Base-by-base conservation (phyloP, 2,113 vertebrate species). In the Propithecus coquereli region DNA sequence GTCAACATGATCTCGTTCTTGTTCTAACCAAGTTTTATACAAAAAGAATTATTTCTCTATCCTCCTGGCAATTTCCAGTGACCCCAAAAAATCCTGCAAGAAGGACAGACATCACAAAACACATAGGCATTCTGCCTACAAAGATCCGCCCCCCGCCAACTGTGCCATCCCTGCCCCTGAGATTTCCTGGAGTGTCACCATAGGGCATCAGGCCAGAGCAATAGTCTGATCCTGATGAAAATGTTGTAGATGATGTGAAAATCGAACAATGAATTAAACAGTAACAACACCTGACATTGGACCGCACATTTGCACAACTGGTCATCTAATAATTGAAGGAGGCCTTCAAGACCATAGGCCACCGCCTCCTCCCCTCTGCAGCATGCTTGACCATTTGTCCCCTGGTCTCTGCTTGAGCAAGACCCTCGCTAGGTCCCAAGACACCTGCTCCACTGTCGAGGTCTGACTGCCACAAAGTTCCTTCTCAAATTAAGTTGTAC, bases 51-150 rank as follows among this genome's bases (percentile, higher is more conserved):
- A 37, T 92, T 86, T 85, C 47, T 61, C 37, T 71, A 22, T 89
- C 37, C 45, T n/a, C 68, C 68, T 63, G 45, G n/a, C 20, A 79
- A 61, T 92, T 85, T 63, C 59, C 23, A 65, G 40, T 63, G 34
- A 84, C 34, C 23, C 25, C 30, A 37, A 76, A 77, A 85, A 87
- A 40, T 10, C 43, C 45, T n/a, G 10, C 14, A 79, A 61, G 37
- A 40, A 61, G 73, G 85, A 84, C 43, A 83, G 45, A 23, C 34
- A 22, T 96, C 40, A 30, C 79, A 2, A 0, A 92, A 43, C 23
- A 20, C 20, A 25, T 50, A 20, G 30, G 47, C 4, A 1, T 18
- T 40, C 25, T n/a, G 0, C 50, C 40, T 18, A 0, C 8, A 11
- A 45, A 83, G 84, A 32, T 45, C 14, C 45, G n/a, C n/a, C n/a